Evolutionary conservation across 2,888 invertebrate genomes (phyloP).

Genomic region (Merodon equestris): DNA sequence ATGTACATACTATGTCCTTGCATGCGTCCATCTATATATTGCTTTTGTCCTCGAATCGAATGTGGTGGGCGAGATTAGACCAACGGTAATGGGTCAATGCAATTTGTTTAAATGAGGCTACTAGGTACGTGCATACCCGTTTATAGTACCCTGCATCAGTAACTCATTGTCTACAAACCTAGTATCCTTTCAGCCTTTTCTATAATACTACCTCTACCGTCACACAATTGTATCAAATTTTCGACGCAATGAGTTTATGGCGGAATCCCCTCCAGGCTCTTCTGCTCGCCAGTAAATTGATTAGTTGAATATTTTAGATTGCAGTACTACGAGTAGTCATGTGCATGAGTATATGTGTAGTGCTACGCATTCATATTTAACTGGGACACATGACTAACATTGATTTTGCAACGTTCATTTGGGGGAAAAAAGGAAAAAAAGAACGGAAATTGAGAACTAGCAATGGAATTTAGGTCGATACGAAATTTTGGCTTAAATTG

Average conservation of each 20-base stretch:
- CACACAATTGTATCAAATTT: conserved; percentile 60
- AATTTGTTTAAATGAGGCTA: conserved; percentile 52
- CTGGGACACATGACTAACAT: conserved; percentile 48
- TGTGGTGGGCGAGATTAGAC: conserved; percentile 25
- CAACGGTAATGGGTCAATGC: conserved; percentile 44
- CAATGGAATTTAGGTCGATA: conserved; percentile 46
- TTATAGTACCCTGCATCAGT: conserved; percentile 20
- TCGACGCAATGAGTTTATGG: conserved; percentile 64
- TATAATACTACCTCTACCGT: no score
- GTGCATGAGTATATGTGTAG: conserved; percentile 23
- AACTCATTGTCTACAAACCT: conserved; percentile 48
- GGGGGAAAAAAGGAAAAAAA: background rate
- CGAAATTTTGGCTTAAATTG: conserved; percentile 36
- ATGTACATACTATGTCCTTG: conserved; percentile 3
- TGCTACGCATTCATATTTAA: conserved; percentile 51
- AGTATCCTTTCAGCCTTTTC: conserved; percentile 16
- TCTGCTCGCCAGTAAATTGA: conserved; percentile 60
- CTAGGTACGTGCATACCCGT: conserved; percentile 17
- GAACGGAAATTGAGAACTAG: conserved; percentile 44
- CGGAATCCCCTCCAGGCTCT: conserved; percentile 25
- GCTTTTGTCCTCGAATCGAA: background rate
- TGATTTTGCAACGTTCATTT: conserved; percentile 37
- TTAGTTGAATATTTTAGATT: conserved; percentile 68
- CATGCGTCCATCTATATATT: no score
- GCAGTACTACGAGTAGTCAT: no score